These are phyloP conservation scores for Amphilophus citrinellus DNA, from an alignment of 2,113 vertebrate species.

Conservation along the genomic window DNA sequence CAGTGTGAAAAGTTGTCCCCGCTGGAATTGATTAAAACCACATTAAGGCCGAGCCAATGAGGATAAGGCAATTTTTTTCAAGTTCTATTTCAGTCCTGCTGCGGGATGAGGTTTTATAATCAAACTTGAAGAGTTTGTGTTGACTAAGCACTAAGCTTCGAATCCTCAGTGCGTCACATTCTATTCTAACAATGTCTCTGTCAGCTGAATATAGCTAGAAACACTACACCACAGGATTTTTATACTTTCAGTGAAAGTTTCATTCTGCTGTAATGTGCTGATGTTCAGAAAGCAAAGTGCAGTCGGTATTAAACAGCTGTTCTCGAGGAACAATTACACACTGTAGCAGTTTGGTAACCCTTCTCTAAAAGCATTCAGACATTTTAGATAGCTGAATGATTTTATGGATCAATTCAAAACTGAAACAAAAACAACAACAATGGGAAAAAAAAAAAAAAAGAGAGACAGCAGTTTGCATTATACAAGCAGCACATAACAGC, in stretches of 20 bases:
- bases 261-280: background rate
- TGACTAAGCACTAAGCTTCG: background rate
- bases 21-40: background rate
- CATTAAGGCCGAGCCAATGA: background rate
- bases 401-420: background rate
- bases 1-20: background rate
- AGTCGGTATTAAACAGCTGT: background rate
- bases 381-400: background rate
- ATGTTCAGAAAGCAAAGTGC: background rate
- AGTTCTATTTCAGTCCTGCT: background rate
- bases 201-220: background rate
- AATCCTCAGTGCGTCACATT: slow-evolving; percentile 12
- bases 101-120: slow-evolving; percentile 7
- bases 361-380: background rate
- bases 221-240: background rate
- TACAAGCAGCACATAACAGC: background rate
- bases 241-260: background rate
- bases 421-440: background rate
- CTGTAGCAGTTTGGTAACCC: background rate
- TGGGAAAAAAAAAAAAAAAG: background rate
- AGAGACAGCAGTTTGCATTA: background rate
- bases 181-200: background rate
- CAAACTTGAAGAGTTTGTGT: slow-evolving; percentile 11
- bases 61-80: background rate
- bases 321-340: background rate